Evolutionary conservation across 2,888 invertebrate species (phyloP).

Genomic region (Chaetoderma sp.): DNA sequence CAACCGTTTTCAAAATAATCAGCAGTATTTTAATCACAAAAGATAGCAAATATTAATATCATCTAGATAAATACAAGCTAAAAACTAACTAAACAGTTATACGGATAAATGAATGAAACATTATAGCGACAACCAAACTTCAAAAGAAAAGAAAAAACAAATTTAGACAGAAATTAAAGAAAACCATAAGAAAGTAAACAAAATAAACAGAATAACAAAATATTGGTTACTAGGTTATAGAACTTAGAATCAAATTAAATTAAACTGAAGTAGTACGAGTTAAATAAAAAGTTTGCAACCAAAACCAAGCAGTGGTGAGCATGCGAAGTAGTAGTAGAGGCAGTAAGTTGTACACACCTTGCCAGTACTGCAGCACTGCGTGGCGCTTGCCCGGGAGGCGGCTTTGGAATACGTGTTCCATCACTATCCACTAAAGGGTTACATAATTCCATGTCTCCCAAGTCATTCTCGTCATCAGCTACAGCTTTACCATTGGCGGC

Average conservation of each 20-base stretch:
- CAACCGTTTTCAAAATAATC: too few relatives aligned
- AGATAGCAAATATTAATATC: too few relatives aligned
- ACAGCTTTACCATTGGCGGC: too few relatives aligned
- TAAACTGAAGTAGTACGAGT: background rate
- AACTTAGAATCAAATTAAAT: background rate
- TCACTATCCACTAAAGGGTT: conserved; percentile 28
- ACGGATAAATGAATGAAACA: background rate
- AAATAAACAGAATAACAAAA: background rate
- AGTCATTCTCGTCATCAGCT: too few relatives aligned
- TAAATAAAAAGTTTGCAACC: background rate
- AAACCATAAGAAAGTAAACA: background rate
- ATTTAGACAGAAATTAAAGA: background rate
- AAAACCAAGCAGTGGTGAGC: background rate
- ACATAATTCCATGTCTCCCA: too few relatives aligned
- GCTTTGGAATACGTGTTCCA: conserved; percentile 49
- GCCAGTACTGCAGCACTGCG: conserved; percentile 53
- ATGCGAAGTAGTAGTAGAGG: background rate
- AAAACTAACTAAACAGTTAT: background rate
- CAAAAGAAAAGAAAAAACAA: conserved; percentile 1
- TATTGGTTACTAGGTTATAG: background rate
- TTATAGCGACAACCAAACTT: background rate
- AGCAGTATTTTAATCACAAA: too few relatives aligned
- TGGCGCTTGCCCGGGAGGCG: conserved; percentile 59
- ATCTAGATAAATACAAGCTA: too few relatives aligned
- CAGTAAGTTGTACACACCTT: conserved; percentile 45